These are phyloP conservation scores for Argyresthia albistria DNA, from an alignment of 2,888 invertebrate species.

Conservation along the genomic window DNA sequence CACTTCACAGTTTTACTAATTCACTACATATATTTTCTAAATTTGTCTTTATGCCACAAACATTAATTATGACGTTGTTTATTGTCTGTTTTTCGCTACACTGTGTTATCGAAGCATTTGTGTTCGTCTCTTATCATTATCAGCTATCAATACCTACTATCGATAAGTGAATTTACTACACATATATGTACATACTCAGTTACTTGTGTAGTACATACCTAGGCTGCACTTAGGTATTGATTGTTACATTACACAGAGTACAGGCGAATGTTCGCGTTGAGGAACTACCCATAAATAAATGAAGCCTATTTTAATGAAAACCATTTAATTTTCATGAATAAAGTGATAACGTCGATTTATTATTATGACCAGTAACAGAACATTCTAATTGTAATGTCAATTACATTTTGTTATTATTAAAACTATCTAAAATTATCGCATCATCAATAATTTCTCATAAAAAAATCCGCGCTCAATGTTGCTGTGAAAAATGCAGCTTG, in stretches of 20 bases:
- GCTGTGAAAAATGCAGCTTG: background rate
- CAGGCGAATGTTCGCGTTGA: background rate
- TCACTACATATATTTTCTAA: background rate
- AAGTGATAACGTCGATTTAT: conserved; percentile 52
- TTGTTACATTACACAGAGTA: background rate
- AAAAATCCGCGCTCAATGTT: too few relatives aligned
- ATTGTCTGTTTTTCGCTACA: conserved; percentile 31
- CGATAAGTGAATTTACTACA: background rate
- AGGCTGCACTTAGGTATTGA: background rate
- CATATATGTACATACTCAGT: background rate
- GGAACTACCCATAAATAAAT: background rate
- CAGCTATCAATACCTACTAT: conserved; percentile 34
- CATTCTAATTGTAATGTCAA: conserved; percentile 34
- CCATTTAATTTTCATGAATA: conserved; percentile 62
- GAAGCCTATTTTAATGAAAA: conserved; percentile 38
- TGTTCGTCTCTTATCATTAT: conserved; percentile 36
- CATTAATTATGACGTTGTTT: conserved; percentile 15
- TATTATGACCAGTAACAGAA: conserved; percentile 33
- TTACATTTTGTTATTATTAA: conserved; percentile 35
- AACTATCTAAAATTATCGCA: conserved; percentile 14
- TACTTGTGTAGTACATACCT: too few relatives aligned
- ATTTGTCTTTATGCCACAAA: background rate
- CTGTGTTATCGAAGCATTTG: conserved; percentile 35
- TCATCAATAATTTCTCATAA: background rate
- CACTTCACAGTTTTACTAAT: too few relatives aligned